These are phyloP conservation scores for Bombus soroeensis DNA, from an alignment of 1,140 invertebrate species.

Conservation along the genomic window DNA sequence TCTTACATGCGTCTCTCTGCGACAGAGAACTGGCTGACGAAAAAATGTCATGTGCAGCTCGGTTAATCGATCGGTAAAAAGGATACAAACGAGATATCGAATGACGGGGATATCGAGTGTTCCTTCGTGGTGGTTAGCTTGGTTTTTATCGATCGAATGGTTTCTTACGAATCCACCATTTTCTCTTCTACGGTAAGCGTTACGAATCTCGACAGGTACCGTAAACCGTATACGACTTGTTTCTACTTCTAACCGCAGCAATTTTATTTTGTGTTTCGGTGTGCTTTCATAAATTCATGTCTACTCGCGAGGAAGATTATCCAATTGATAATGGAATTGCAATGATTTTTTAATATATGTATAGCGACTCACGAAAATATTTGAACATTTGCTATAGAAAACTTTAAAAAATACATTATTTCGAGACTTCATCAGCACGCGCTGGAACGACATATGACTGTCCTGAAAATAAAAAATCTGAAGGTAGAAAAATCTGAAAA, in stretches of 20 bases:
- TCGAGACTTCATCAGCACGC: neutral
- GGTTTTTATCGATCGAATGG: slow-evolving; percentile 6
- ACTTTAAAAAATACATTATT: neutral
- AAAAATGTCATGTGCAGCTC: slow-evolving; percentile 43
- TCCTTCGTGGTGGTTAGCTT: slow-evolving; percentile 14
- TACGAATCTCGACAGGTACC: neutral
- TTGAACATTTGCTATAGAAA: neutral
- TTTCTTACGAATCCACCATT: slow-evolving; percentile 6
- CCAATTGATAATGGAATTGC: neutral
- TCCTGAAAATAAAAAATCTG: neutral
- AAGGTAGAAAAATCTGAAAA: neutral
- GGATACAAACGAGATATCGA: slow-evolving; percentile 57
- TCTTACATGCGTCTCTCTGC: slow-evolving; percentile 27
- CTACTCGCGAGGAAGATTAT: no score
- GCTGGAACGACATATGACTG: neutral
- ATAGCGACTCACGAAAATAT: neutral
- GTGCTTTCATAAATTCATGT: neutral
- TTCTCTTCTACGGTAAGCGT: slow-evolving; percentile 3
- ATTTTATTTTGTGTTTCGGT: neutral
- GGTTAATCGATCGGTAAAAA: slow-evolving; percentile 71
- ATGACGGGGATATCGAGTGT: slow-evolving; percentile 58
- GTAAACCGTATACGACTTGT: neutral
- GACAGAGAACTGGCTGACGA: neutral
- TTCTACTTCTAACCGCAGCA: neutral
- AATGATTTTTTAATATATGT: neutral